Evolutionary conservation across 2,113 vertebrate species (phyloP).

Genomic region (Saguinus imperator): DNA sequence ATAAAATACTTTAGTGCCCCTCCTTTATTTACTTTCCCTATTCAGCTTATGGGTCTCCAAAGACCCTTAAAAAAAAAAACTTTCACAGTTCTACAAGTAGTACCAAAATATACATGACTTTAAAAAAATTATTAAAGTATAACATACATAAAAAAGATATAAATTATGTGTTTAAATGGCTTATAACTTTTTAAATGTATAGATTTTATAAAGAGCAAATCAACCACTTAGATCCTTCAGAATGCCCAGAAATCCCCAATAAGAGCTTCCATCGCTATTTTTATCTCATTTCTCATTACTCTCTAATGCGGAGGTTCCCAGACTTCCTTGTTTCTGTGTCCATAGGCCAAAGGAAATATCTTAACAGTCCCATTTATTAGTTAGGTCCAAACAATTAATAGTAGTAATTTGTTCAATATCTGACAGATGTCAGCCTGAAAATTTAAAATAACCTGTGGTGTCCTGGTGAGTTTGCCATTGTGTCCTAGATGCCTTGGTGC

Average conservation of each 20-base stretch:
- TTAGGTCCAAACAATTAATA: background rate
- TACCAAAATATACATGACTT: background rate
- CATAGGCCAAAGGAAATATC: background rate
- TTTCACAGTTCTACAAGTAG: background rate
- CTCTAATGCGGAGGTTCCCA: background rate
- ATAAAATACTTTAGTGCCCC: background rate
- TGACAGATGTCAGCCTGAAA: background rate
- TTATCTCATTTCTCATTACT: background rate
- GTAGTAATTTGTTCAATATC: background rate
- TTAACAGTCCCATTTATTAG: background rate
- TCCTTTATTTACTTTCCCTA: background rate
- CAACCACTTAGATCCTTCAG: background rate
- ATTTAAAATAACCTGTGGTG: background rate
- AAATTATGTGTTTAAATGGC: conserved; percentile 10
- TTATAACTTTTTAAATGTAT: background rate
- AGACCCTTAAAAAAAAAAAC: background rate
- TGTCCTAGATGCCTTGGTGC: background rate
- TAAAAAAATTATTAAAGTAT: background rate
- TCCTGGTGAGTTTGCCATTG: background rate
- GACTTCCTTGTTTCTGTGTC: background rate
- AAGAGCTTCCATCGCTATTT: background rate
- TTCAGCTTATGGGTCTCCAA: background rate
- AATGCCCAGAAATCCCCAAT: background rate
- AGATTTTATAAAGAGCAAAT: background rate
- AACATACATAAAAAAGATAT: background rate